A percentile compares a stretch with the other conserved stretches of the same genome.
phyloP scores from a whole-genome alignment of 2,113 vertebrate genomes.

The Ciconia maguari region DNA sequence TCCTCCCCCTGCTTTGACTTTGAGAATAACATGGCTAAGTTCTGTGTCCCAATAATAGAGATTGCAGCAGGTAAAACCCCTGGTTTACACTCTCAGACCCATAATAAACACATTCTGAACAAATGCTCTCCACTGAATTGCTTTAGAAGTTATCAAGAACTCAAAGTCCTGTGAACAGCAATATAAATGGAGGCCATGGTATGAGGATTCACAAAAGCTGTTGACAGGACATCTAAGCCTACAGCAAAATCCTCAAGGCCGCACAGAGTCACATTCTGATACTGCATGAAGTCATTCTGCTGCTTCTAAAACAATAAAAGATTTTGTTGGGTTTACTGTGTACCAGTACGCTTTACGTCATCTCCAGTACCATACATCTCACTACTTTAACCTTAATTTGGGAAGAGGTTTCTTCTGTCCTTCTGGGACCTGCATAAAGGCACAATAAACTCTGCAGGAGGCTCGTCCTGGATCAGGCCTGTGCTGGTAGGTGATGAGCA shows the following conservation, averaged over 20 bases:
- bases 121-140: background rate
- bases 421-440: background rate
- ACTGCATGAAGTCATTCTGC: background rate
- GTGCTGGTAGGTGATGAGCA: background rate
- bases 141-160: background rate
- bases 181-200: background rate
- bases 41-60: background rate
- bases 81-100: background rate
- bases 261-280: background rate
- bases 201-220: background rate
- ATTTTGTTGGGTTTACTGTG: background rate
- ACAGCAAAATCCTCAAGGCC: background rate
- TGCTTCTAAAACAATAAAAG: background rate
- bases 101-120: background rate
- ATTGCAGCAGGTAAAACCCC: background rate
- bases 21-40: background rate
- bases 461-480: background rate
- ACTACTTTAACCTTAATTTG: background rate
- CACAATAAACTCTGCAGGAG: background rate
- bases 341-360: fast-evolving
- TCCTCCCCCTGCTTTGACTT: background rate
- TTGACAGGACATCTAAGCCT: background rate
- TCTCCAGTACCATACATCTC: background rate
- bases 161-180: background rate
- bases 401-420: background rate